Evolutionary conservation across 1,140 invertebrate genomes (phyloP), one percentile per base, ranked within the genome.

Genomic region (Oreohelix idahoensis): DNA sequence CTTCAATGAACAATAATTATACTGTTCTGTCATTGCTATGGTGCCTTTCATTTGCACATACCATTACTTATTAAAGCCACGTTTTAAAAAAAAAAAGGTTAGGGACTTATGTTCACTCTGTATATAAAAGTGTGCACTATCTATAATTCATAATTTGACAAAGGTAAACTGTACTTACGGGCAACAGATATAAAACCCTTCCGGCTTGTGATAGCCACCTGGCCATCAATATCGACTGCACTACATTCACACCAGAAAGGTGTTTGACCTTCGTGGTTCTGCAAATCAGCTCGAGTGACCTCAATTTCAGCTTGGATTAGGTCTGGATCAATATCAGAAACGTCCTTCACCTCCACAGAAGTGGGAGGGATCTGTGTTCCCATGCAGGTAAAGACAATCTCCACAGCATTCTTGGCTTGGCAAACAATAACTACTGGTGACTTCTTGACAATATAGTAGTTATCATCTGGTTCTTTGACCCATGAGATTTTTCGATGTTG

Each of bases 241-340:
- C n/a, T 78, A 35, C 84, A 84, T 75, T 84, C 42, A 29, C 84
- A 84, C 84, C 53, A 70, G 75, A 71, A 84, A 10, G 69, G 29
- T 51, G 45, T 70, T 23, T 71, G n/a, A 23, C 29, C 13, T 35
- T 75, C 42, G 10, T 63, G 10, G 29, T 80, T 82, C 23, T 29
- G 35, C 20, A 84, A 17, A 38, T 81, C 75, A 36, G 79, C 51
- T 23, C 73, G n/a, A 0, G 74, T 70, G 20, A 84, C 79, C 38
- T 81, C 39, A 69, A 81, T 84, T 38, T 45, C 38, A 0, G 79
- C 75, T 53, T 75, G 42, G 11, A 74, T 75, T 26, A 81, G 2
- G 10, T 80, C 63, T 11, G 58, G 39, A 26, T 74, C 79, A 32
- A 78, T 71, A 42, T 84, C 78, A 36, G 42, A 76, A 17, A 51